Percentiles rank a stretch among this genome's conserved stretches.
Evolutionary conservation across 1,140 invertebrate species (phyloP).

Genomic region (Oppia nitens): DNA sequence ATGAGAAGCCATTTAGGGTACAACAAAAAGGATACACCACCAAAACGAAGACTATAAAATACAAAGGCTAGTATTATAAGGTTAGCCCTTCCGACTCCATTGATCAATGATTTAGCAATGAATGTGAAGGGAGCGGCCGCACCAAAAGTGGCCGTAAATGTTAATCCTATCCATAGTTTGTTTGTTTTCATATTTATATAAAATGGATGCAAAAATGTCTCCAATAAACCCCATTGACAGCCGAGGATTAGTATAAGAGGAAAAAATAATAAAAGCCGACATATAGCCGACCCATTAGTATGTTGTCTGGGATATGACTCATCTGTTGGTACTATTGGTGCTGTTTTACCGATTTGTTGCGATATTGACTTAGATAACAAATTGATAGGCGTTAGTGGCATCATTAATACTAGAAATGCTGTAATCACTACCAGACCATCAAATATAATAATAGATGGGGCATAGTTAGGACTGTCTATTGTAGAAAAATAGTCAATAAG

Average conservation of each 20-base stretch:
- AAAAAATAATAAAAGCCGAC: slow-evolving; percentile 14
- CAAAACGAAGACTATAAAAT: slow-evolving; percentile 20
- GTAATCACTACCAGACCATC: slow-evolving; percentile 19
- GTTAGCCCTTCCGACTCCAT: slow-evolving; percentile 21
- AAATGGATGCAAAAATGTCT: slow-evolving; percentile 16
- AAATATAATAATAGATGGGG: slow-evolving; percentile 18
- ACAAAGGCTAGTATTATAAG: slow-evolving; percentile 21
- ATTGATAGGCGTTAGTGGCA: slow-evolving; percentile 14
- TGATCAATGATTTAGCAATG: slow-evolving; percentile 21
- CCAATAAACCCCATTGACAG: slow-evolving; percentile 18
- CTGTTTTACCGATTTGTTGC: slow-evolving; percentile 8
- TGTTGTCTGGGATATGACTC: slow-evolving; percentile 4
- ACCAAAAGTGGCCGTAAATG: slow-evolving; percentile 15
- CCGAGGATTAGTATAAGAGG: slow-evolving; percentile 19
- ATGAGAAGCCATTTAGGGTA: slow-evolving; percentile 18
- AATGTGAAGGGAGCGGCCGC: slow-evolving; percentile 17
- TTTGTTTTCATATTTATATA: slow-evolving; percentile 16
- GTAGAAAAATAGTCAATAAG: slow-evolving; percentile 19
- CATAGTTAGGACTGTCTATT: slow-evolving; percentile 17
- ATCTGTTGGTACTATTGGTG: slow-evolving; percentile 4
- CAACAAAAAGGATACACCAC: slow-evolving; percentile 19
- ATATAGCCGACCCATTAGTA: slow-evolving; percentile 6
- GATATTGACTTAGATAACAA: neutral
- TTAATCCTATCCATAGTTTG: slow-evolving; percentile 16
- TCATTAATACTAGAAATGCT: slow-evolving; percentile 16